Percentiles rank a stretch among this genome's conserved stretches.
Conservation (phyloP, 1,140 invertebrate genomes). For the Copidosoma floridanum region DNA sequence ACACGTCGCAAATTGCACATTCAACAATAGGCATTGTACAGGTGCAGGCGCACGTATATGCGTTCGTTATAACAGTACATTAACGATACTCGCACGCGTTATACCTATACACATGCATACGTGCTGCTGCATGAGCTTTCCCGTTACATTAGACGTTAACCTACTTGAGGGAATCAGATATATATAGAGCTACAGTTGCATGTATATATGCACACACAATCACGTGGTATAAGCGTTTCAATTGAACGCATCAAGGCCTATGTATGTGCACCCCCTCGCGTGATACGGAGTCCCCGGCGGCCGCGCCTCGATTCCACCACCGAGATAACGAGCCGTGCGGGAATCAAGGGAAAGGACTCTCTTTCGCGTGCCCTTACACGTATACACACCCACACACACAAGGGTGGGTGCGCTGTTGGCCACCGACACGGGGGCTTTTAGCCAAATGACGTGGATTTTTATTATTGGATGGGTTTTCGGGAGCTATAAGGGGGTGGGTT, state of each 20-base stretch:
- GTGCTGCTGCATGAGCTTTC: conserved; percentile 34
- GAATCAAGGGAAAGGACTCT: too few relatives aligned
- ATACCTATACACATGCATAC: not conserved
- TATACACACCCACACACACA: too few relatives aligned
- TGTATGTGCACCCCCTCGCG: conserved; percentile 28
- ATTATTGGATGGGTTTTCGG: conserved; percentile 49
- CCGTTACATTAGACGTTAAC: conserved; percentile 50
- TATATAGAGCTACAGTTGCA: too few relatives aligned
- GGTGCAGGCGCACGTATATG: conserved; percentile 31
- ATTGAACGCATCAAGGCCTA: too few relatives aligned
- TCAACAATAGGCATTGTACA: conserved; percentile 49
- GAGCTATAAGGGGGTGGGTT: too few relatives aligned
- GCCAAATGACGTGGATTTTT: conserved; percentile 53
- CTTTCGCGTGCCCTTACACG: not conserved
- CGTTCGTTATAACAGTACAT: too few relatives aligned
- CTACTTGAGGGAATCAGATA: conserved; percentile 48
- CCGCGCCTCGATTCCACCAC: conserved; percentile 49
- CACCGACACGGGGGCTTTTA: conserved; percentile 43
- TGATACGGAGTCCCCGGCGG: conserved; percentile 43
- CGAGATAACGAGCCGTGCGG: not conserved
- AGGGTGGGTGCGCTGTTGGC: not conserved
- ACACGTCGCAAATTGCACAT: too few relatives aligned
- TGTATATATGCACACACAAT: too few relatives aligned
- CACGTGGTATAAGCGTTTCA: too few relatives aligned
- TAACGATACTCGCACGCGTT: too few relatives aligned